Base-by-base conservation (phyloP, 2,888 invertebrate species). In the Andricus curvator region DNA sequence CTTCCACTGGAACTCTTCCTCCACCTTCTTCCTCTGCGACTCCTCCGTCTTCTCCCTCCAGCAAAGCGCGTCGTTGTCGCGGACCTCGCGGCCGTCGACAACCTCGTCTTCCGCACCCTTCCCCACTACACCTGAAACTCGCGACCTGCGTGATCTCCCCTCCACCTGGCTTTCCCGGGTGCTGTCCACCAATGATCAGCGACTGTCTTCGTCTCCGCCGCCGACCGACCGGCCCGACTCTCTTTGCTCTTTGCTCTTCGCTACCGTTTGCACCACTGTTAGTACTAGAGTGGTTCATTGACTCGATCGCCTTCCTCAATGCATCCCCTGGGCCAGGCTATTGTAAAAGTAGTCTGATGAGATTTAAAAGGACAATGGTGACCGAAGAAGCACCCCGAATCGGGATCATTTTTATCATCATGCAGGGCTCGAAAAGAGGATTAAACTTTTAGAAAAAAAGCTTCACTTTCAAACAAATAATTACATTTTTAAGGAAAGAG, bases 171-270 rank as follows among this genome's bases (percentile, higher is more conserved):
- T 84, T 78, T 83, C 85, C 84, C 85, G 84, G 84, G 86, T 81
- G 84, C 87, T 89, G 91, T 89, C 91, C 91, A 87, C 92, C 92
- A 92, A 92, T 92, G 91, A 92, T 92, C 91, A 88, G 88, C 90
- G 88, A 88, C 88, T 92, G 90, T 92, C 91, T 90, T 88, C 83
- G 81, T 84, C 85, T 85, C 87, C 80, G 81, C 83, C 76, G 66
- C 83, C 78, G 80, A 17, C 48, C 84, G 79, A 84, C 84, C 85
- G 29, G 79, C 81, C 81, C 82, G 81, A 81, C 17, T 64, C 79
- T 44, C 51, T 77, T 56, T 78, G 78, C 78, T 68, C 56, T 48
- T 70, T 25, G 51, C 78, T 68, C 56, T 48, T 70, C 20, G 51
- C 25, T 44, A 67, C 48, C 44, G 37, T 77, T 48, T 70, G 51